Base-by-base conservation (phyloP, 2,888 invertebrate species). In the Rhopalosiphum nymphaeae region DNA sequence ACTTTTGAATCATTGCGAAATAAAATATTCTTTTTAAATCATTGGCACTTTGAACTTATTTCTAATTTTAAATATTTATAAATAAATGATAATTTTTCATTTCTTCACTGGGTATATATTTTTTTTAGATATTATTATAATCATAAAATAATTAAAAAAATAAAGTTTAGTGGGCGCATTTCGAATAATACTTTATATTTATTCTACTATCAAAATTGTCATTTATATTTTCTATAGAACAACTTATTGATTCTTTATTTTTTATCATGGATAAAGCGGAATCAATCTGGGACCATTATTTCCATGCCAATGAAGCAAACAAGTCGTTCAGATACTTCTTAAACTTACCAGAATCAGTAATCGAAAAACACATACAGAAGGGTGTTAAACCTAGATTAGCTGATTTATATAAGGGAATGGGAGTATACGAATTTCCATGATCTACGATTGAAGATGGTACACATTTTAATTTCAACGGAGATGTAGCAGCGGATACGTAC, bases 201-300 rank as follows among this genome's bases (percentile, higher is more conserved):
- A 53, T 78, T 21, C 21, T 78, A 67, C 78, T 16, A 9, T 78
- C 7, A 36, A 78, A 7, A 36, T 78, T 21, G 2, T 21, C 78
- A 78, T 21, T 78, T 2, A 21, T 78, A 36, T 36, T 78, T 78
- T 21, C 7, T 36, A 7, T 78, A 21, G 2, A 7, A 7, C 0
- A 36, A 36, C 36, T 21, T 16, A 78, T 36, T 2, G 2, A 36
- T 36, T 78, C 7, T 36, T 78, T 36, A 67, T 67, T 67, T 67
- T 29, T n/a, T n/a, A n/a, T n/a, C n/a, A n/a, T n/a, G 61, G 89
- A 44, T 25, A 89, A 46, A 21, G 1, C 57, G 1, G 61, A 44
- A 29, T 57, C 89, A 3, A 61, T 89, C 21, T 89, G 89, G 89
- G 89, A 89, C n/a, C 44, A 89, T n/a, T 61, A 89, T 42, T 89